phyloP scores from a whole-genome alignment of 1,140 invertebrate species.

The Drosophila obscura region DNA sequence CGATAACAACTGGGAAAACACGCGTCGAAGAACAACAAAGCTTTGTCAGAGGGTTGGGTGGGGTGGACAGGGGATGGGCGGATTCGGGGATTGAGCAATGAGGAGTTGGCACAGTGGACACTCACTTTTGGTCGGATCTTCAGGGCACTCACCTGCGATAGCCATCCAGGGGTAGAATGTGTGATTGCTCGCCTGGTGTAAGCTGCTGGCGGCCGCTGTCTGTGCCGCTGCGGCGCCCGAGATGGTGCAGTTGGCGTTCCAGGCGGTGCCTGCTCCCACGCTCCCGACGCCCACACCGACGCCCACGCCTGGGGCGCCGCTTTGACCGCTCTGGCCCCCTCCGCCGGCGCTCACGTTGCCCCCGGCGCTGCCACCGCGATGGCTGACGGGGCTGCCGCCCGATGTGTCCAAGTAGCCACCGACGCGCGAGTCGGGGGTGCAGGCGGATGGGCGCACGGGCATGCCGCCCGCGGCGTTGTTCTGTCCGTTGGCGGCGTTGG shows the following conservation, averaged over 20 bases:
- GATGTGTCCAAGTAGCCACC: slow-evolving; percentile 87
- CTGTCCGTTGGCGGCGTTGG: slow-evolving; percentile 85
- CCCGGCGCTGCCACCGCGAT: slow-evolving; percentile 87
- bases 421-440: slow-evolving; percentile 92
- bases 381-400: slow-evolving; percentile 90
- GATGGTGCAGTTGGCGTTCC: slow-evolving; percentile 84
- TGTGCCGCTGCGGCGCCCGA: slow-evolving; percentile 88
- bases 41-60: slow-evolving; percentile 14
- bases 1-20: slow-evolving; percentile 31
- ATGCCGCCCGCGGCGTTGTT: slow-evolving; percentile 85
- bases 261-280: slow-evolving; percentile 86
- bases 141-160: slow-evolving; percentile 94
- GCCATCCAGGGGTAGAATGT: slow-evolving; percentile 99
- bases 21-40: slow-evolving; percentile 22
- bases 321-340: slow-evolving; percentile 85
- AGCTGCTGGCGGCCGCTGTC: slow-evolving; percentile 91
- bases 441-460: slow-evolving; percentile 91
- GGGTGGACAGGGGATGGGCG: background rate
- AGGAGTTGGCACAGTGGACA: slow-evolving; percentile 56
- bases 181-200: slow-evolving; percentile 94
- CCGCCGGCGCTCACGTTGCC: slow-evolving; percentile 89
- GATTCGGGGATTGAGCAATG: background rate
- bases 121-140: slow-evolving; percentile 79
- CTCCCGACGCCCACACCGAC: slow-evolving; percentile 85
- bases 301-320: slow-evolving; percentile 62